Base-by-base conservation (phyloP, 2,888 invertebrate species). In the Eilema depressum region DNA sequence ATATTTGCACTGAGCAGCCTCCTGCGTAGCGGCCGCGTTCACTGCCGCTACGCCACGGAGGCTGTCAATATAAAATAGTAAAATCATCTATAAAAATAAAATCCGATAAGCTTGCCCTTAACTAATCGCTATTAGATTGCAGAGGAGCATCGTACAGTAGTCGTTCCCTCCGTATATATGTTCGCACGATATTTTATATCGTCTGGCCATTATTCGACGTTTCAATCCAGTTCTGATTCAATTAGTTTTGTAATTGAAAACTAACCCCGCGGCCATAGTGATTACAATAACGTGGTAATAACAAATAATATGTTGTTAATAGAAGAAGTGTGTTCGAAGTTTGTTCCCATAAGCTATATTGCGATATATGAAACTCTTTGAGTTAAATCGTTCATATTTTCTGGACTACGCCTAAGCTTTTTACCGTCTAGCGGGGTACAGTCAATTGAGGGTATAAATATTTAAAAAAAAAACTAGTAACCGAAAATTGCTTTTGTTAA, bases 171-270 rank as follows among this genome's bases (percentile, higher is more conserved):
- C 25, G 84, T 85, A 77, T 85, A 77, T 83, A 75, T 75, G 87
- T 89, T 89, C 88, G 89, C 89, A 90, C 90, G 88, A 88, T 89
- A 88, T 88, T 86, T 85, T 85, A 88, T 86, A 85, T 82, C 74
- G 73, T 66, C 37, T 70, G 70, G 57, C 76, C 83, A 85, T 86
- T 84, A 82, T 75, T 79, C 72, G 65, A 67, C 72, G 77, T 70
- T 80, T 81, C 79, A 79, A 84, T 85, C 79, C 75, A 76, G 60
- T 66, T 68, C 73, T 75, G 74, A 84, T 86, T 82, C 80, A 76
- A 80, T 83, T 82, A 82, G 71, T 59, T 59, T 60, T 25, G 77
- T 75, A 76, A 83, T 82, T 81, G 75, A 81, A 79, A 76, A 71
- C 33, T 23, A 61, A 61, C 69, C 72, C 66, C 57, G 33, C 60